Conservation (phyloP, 35 echinoderm and acorn worm species). For the Apostichopus californicus region DNA sequence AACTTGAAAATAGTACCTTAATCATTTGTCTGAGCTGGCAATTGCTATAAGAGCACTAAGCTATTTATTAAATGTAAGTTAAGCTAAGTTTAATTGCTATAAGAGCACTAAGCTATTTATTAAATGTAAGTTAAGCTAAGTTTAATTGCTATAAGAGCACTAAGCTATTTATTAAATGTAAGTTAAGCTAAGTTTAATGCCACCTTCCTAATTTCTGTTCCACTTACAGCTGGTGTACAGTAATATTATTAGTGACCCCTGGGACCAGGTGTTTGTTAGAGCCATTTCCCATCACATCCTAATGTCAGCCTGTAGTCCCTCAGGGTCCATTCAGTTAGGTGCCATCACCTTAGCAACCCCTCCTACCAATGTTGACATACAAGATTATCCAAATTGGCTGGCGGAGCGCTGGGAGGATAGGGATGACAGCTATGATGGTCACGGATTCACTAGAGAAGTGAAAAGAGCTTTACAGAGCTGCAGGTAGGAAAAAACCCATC, state of each 20-base stretch:
- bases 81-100: no score
- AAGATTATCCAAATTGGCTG: conserved; percentile 76
- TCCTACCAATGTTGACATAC: conserved; percentile 88
- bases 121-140: no score
- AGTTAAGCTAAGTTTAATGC: no score
- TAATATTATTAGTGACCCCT: conserved; percentile 77
- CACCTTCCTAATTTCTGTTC: not conserved
- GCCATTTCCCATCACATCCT: conserved; percentile 70
- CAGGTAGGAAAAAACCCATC: conserved; percentile 50
- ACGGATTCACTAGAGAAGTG: conserved; percentile 66
- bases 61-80: no score
- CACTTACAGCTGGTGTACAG: conserved; percentile 75
- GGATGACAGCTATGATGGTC: conserved; percentile 44
- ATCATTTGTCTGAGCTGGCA: no score
- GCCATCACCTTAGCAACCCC: conserved; percentile 71
- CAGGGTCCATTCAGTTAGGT: conserved; percentile 71
- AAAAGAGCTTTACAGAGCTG: conserved; percentile 69
- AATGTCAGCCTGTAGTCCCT: conserved; percentile 61
- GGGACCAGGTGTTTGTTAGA: conserved; percentile 73
- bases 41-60: no score
- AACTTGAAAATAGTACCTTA: no score
- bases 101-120: no score
- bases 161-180: no score
- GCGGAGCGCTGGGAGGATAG: conserved; percentile 73
- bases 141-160: no score